Evolutionary conservation across 1,140 invertebrate genomes (phyloP).

Genomic region (Drosophila pectinifera): DNA sequence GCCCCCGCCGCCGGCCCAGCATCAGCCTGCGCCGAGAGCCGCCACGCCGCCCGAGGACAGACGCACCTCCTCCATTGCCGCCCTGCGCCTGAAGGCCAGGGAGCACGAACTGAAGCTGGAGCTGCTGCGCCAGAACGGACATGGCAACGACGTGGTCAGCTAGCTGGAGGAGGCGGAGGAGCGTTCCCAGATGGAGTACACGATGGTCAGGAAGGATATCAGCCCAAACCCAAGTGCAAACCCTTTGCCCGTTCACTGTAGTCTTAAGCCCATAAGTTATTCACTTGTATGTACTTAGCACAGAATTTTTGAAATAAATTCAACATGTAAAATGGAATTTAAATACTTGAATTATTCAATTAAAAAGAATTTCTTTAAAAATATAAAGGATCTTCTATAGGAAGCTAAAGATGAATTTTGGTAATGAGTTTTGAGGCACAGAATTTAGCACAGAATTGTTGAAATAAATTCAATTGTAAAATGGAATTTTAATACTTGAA

Average conservation of each 20-base stretch:
- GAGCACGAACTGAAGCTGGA: conserved; percentile 96
- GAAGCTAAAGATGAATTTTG: too few relatives aligned
- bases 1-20: conserved; percentile 55
- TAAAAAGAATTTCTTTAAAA: too few relatives aligned
- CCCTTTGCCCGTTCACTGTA: conserved; percentile 43
- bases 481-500: too few relatives aligned
- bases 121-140: conserved; percentile 91
- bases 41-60: conserved; percentile 90
- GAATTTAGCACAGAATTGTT: too few relatives aligned
- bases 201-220: neutral
- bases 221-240: conserved; percentile 48
- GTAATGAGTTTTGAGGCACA: too few relatives aligned
- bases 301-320: conserved; percentile 43
- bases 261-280: conserved; percentile 52
- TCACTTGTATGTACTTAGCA: conserved; percentile 46
- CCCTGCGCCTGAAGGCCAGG: conserved; percentile 94
- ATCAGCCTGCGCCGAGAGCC: conserved; percentile 55
- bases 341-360: neutral
- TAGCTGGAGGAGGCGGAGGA: conserved; percentile 65
- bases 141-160: conserved; percentile 89
- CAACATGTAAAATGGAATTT: conserved; percentile 1
- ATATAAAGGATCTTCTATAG: too few relatives aligned
- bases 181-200: neutral
- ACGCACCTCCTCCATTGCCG: conserved; percentile 95
- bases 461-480: too few relatives aligned